Evolutionary conservation across 2,888 invertebrate species (phyloP), one percentile per base, ranked within the genome.

Genomic region (Hyles lineata): DNA sequence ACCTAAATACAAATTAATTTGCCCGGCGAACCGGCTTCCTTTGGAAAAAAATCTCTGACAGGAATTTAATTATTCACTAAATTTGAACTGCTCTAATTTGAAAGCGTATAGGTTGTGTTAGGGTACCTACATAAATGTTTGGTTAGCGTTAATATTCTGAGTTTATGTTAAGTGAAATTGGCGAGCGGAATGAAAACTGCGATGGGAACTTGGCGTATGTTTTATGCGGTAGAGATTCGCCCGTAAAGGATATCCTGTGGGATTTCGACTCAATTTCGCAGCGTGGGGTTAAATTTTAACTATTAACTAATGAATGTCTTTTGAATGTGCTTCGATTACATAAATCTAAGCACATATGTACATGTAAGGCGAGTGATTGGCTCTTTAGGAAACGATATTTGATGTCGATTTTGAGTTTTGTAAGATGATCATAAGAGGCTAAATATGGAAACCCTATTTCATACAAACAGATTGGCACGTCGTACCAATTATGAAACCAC

Each of bases 111-210:
- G 75, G 73, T 70, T 72, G 21, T 72, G 52, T 74, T 76, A 76
- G 76, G 71, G 72, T 75, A 76, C 73, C 78, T 78, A 75, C 72
- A 76, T 72, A 78, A 80, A 79, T 80, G 81, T 84, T 85, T 83
- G 80, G 77, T 76, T 77, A 80, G 76, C 77, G 78, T 85, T 83
- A 80, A 84, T 83, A 83, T 80, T 80, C 78, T 73, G 70, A 80
- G 74, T 73, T 70, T 72, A 71, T 73, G 72, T 76, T 75, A 74
- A 76, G 70, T 75, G 71, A 75, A 76, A 78, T 72, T 71, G 75
- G 70, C 72, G 55, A 72, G 35, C 59, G 32, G 70, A 75, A 76
- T 76, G 73, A 71, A 76, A 70, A 74, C 35, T 70, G 59, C 19
- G 8, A 60, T 71, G 70, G 35, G 70, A 71, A 67, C 67, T 67